Conservation (phyloP, 1,140 invertebrate species). For the Carposina sasakii region DNA sequence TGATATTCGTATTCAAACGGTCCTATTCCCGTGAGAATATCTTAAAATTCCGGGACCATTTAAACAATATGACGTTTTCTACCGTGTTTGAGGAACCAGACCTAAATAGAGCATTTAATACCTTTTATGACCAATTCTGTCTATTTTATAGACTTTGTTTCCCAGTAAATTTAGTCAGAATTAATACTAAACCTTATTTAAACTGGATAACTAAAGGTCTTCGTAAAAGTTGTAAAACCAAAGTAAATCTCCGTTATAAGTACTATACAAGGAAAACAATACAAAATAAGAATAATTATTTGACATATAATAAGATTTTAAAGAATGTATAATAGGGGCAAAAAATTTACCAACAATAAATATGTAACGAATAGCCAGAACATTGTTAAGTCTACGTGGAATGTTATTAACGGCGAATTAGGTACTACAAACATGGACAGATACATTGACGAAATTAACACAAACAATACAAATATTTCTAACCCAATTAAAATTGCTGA, state of each 20-base stretch:
- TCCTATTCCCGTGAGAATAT: neutral
- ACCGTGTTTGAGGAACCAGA: neutral
- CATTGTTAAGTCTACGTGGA: neutral
- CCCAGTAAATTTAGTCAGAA: neutral
- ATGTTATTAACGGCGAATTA: neutral
- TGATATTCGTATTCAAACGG: neutral
- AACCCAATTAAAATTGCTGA: too few relatives aligned
- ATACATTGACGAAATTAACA: too few relatives aligned
- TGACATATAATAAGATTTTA: too few relatives aligned
- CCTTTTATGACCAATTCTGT: neutral
- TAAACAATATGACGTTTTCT: neutral
- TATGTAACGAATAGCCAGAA: neutral
- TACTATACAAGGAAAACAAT: neutral
- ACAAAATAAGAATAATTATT: neutral
- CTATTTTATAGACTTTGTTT: slow-evolving; percentile 7
- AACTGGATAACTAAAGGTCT: slow-evolving; percentile 5
- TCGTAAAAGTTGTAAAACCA: neutral
- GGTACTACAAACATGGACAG: too few relatives aligned
- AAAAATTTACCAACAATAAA: neutral
- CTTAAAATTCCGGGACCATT: neutral
- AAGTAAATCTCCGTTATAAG: neutral
- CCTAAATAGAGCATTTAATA: neutral
- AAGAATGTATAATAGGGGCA: neutral
- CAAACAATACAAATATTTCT: too few relatives aligned
- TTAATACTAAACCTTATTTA: neutral